Conservation (phyloP, 2,797 vertebrate species). For the Lophius americanus region DNA sequence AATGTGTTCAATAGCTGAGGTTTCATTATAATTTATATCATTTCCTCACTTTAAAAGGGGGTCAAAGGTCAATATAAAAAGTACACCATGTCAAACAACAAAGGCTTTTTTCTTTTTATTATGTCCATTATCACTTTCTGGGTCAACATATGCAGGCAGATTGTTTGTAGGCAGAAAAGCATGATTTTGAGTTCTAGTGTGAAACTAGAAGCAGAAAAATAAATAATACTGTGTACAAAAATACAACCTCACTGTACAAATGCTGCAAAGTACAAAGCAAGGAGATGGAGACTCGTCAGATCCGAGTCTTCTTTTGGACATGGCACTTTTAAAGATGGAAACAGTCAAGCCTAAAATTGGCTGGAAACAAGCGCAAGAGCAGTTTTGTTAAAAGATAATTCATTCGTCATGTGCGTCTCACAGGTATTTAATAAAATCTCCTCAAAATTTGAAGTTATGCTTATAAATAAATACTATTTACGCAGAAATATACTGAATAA, state of each 20-base stretch:
- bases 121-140: conserved; percentile 50
- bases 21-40: neutral
- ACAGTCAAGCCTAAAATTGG: conserved; percentile 44
- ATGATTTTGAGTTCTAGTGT: conserved; percentile 49
- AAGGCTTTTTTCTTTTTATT: conserved; percentile 42
- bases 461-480: conserved; percentile 21
- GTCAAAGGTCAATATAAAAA: conserved; percentile 11
- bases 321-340: conserved; percentile 63
- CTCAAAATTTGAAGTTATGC: neutral
- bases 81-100: conserved; percentile 51
- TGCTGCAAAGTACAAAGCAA: conserved; percentile 59
- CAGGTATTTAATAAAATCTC: conserved; percentile 10
- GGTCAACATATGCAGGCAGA: conserved; percentile 57
- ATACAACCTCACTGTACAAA: conserved; percentile 77
- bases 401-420: conserved; percentile 30
- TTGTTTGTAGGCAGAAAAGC: conserved; percentile 56
- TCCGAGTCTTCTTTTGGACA: conserved; percentile 29
- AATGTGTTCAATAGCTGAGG: too few species aligned
- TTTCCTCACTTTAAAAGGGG: neutral
- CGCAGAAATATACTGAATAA: conserved; percentile 17
- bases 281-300: conserved; percentile 41
- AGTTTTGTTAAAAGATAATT: conserved; percentile 34
- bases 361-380: conserved; percentile 57
- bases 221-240: conserved; percentile 75
- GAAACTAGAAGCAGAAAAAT: conserved; percentile 67